Conservation (phyloP, 2,797 vertebrate genomes). For the Carduelis carduelis region DNA sequence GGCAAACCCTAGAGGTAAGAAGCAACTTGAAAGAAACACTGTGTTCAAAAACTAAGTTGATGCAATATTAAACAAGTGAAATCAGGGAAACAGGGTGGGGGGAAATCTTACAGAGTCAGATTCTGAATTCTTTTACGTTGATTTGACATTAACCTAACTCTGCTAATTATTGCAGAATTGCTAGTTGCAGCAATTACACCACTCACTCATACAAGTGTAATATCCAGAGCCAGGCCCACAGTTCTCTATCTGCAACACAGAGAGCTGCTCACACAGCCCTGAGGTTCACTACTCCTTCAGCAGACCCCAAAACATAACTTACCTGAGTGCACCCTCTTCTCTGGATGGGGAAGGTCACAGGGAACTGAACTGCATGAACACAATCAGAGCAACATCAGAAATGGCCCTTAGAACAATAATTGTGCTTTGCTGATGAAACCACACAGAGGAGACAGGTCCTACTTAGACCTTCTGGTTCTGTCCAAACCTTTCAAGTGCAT, state of each 20-base stretch:
- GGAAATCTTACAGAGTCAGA: not conserved
- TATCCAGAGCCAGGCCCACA: not conserved
- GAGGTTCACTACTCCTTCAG: fast-evolving
- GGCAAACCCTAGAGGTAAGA: conserved; percentile 56
- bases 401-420: fast-evolving
- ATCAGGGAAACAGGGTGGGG: not conserved
- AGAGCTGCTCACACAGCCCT: not conserved
- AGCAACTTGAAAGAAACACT: conserved; percentile 49
- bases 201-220: not conserved
- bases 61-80: conserved; percentile 62
- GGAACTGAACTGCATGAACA: not conserved
- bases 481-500: not conserved
- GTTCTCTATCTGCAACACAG: not conserved
- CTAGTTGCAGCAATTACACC: not conserved
- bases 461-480: not conserved
- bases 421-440: not conserved
- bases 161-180: not conserved
- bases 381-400: not conserved
- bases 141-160: not conserved
- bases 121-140: not conserved
- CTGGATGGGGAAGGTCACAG: not conserved
- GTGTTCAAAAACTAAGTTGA: conserved; percentile 30
- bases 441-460: not conserved
- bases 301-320: not conserved
- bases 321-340: not conserved